phyloP scores from a whole-genome alignment of 2,888 invertebrate species.

The Trachelus troglodyta region DNA sequence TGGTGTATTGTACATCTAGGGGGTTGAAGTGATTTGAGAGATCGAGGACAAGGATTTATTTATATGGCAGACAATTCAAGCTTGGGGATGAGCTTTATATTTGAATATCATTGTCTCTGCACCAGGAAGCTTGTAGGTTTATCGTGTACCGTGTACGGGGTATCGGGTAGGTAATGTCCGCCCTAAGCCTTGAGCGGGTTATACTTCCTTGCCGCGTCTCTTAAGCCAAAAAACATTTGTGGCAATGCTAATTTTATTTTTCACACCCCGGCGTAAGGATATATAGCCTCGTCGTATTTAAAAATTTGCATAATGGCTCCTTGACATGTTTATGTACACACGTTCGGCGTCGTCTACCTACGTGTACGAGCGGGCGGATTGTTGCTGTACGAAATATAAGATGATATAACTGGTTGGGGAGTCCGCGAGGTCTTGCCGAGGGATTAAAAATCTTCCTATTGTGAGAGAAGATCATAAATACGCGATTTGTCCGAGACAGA shows the following conservation, averaged over 20 bases:
- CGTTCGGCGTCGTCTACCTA: constrained; percentile 32
- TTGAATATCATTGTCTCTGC: neutral
- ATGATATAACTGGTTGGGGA: constrained; percentile 37
- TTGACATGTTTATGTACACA: constrained; percentile 64
- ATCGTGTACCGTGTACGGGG: neutral
- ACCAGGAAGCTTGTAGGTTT: neutral
- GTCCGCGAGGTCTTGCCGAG: constrained; percentile 31
- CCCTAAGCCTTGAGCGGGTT: neutral
- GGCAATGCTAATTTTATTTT: constrained; percentile 62
- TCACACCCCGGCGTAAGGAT: constrained; percentile 54
- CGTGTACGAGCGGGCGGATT: constrained; percentile 39
- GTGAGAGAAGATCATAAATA: constrained; percentile 60
- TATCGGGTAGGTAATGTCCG: neutral
- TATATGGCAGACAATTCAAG: neutral
- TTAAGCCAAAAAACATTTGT: constrained; percentile 41
- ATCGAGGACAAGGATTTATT: neutral
- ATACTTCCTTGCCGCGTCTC: neutral
- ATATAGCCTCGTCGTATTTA: constrained; percentile 61
- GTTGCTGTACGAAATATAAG: constrained; percentile 47
- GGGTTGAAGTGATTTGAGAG: neutral
- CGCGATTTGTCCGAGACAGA: constrained; percentile 61
- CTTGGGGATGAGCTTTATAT: neutral
- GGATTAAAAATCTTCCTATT: constrained; percentile 60
- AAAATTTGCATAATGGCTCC: constrained; percentile 64
- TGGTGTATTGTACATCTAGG: neutral